Evolutionary conservation across 2,888 invertebrate genomes (phyloP), one percentile per base, ranked within the genome.

Genomic region (Choristoneura rosaceana): DNA sequence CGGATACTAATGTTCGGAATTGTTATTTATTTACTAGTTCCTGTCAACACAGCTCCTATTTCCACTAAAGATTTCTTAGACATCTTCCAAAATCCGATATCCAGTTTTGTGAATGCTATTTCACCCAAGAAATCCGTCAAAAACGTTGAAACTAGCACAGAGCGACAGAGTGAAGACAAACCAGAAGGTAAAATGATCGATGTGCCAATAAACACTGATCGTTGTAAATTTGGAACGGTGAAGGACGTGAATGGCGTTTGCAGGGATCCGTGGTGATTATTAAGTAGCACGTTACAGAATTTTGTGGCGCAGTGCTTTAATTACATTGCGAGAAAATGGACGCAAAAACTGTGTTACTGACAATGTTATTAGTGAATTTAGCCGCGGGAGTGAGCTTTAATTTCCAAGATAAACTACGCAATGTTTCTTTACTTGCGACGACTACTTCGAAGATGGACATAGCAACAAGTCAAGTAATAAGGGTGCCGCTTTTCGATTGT

Each of bases 81-180:
- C 55, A 81, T 91, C 73, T 93, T 92, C 69, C 86, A 88, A 3
- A 91, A 92, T 80, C 93, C 93, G 5, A 76, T 92, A 4, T 84
- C 84, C 74, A 91, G 92, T 76, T 81, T 93, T 17, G 75, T 84
- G n/a, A 74, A 81, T 79, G 68, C 81, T 76, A 68, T 76, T 75
- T 33, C 74, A 33, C 74, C 74, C 50, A 70, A 65, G 12, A 61
- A 59, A 33, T 68, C 14, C 17, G 70, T 58, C 50, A 63, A 68
- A 61, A 74, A 70, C 33, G 34, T 12, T 33, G 38, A 61, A 76
- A 74, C 50, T 15, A 65, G 34, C 64, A 50, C 33, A 15, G 38
- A 77, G 63, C 47, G 78, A 58, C 7, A 78, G 69, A 59, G 55
- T 71, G 41, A 52, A 38, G 77, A 67, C 9, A 65, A 75, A 59